phyloP scores from a whole-genome alignment of 2,113 vertebrate species.

The Dipodomys stephensi region DNA sequence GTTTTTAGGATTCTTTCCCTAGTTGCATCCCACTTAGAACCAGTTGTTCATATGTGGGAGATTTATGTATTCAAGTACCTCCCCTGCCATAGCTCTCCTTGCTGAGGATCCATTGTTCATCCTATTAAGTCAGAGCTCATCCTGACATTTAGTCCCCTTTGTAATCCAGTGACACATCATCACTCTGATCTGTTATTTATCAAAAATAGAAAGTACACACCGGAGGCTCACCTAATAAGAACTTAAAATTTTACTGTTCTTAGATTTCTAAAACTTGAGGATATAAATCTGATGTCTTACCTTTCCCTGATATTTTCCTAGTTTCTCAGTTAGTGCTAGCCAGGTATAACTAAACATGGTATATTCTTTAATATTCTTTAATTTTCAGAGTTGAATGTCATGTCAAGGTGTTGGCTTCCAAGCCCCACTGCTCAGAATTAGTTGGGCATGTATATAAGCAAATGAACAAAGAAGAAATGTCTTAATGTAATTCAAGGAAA shows the following conservation, averaged over 20 bases:
- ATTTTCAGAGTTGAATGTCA: neutral
- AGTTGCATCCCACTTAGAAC: neutral
- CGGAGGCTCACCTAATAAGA: neutral
- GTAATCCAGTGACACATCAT: neutral
- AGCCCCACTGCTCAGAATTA: constrained; percentile 24
- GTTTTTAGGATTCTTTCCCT: neutral
- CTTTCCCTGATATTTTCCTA: neutral
- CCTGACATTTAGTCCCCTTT: neutral
- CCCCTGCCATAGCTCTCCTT: neutral
- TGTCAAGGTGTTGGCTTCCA: neutral
- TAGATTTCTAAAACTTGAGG: constrained; percentile 41
- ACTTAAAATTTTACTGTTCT: constrained; percentile 11
- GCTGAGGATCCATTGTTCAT: neutral
- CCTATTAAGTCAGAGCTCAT: constrained; percentile 30
- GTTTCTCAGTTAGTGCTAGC: constrained; percentile 2
- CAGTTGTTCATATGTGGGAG: neutral
- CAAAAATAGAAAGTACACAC: neutral
- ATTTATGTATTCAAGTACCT: neutral
- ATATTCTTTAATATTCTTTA: constrained; percentile 29
- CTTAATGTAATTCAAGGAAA: neutral
- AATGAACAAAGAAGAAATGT: neutral
- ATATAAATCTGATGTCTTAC: neutral
- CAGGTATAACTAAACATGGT: neutral
- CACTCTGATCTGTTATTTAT: neutral
- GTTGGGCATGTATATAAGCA: constrained; percentile 7